phyloP scores from a whole-genome alignment of 2,888 invertebrate species.

The Phytoseiulus persimilis region DNA sequence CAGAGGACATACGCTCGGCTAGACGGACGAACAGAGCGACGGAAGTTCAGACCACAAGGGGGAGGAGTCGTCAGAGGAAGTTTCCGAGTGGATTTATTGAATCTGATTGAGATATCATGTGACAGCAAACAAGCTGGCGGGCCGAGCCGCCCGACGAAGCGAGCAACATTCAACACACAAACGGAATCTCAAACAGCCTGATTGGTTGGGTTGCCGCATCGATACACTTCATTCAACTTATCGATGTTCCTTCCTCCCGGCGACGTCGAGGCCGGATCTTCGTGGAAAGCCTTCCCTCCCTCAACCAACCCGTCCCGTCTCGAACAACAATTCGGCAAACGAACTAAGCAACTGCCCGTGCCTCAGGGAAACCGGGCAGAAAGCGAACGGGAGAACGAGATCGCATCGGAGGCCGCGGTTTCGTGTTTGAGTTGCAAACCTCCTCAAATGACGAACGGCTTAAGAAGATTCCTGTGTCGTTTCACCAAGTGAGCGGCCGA shows the following conservation, averaged over 20 bases:
- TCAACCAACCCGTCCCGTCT: no score
- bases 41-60: background rate
- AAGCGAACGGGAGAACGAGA: background rate
- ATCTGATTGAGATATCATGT: conserved; percentile 39
- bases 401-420: background rate
- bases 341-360: background rate
- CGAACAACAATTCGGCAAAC: background rate
- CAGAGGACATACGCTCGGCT: background rate
- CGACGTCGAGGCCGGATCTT: background rate
- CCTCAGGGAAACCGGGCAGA: background rate
- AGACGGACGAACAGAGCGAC: background rate
- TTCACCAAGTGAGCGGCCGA: background rate
- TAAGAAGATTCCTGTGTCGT: background rate
- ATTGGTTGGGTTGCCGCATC: background rate
- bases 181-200: background rate
- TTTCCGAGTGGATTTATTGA: conserved; percentile 11
- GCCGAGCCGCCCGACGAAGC: background rate
- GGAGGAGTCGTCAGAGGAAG: background rate
- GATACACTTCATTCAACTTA: background rate
- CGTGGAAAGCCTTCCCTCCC: background rate
- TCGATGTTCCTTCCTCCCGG: background rate
- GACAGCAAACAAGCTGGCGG: background rate
- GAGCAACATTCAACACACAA: background rate
- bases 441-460: background rate
- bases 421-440: background rate